These are phyloP conservation scores for Alviniconcha strummeri DNA, from an alignment of 2,888 invertebrate genomes.

Conservation along the genomic window DNA sequence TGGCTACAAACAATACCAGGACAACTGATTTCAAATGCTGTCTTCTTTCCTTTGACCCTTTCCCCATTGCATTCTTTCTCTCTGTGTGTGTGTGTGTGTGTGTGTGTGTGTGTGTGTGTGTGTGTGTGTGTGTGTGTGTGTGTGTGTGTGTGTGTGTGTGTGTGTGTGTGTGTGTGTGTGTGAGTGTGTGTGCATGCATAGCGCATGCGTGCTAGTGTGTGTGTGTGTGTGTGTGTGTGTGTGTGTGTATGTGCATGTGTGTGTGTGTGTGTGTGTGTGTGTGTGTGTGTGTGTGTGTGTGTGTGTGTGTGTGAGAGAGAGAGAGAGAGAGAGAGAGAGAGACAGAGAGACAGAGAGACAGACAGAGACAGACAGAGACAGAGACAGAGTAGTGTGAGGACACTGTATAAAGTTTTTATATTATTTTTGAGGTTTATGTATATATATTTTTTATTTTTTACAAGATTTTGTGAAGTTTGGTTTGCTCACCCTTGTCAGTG, in stretches of 20 bases:
- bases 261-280: not conserved
- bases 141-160: slow-evolving; percentile 1
- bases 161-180: slow-evolving; percentile 8
- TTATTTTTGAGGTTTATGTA: too few species aligned
- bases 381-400: not conserved
- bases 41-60: too few species aligned
- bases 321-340: not conserved
- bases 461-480: too few species aligned
- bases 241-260: slow-evolving; percentile 4
- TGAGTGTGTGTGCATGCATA: not conserved
- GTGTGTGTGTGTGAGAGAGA: not conserved
- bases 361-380: not conserved
- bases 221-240: slow-evolving; percentile 11
- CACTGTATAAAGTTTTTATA: too few species aligned
- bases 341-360: not conserved
- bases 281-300: slow-evolving; percentile 11
- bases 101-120: slow-evolving; percentile 7
- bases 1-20: too few species aligned
- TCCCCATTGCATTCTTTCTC: not conserved
- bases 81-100: not conserved
- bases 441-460: too few species aligned
- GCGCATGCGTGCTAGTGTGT: too few species aligned
- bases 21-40: too few species aligned
- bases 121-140: slow-evolving; percentile 9
- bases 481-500: too few species aligned